These are phyloP conservation scores for Choreutis nemorana DNA, from an alignment of 2,888 invertebrate species.

Conservation along the genomic window DNA sequence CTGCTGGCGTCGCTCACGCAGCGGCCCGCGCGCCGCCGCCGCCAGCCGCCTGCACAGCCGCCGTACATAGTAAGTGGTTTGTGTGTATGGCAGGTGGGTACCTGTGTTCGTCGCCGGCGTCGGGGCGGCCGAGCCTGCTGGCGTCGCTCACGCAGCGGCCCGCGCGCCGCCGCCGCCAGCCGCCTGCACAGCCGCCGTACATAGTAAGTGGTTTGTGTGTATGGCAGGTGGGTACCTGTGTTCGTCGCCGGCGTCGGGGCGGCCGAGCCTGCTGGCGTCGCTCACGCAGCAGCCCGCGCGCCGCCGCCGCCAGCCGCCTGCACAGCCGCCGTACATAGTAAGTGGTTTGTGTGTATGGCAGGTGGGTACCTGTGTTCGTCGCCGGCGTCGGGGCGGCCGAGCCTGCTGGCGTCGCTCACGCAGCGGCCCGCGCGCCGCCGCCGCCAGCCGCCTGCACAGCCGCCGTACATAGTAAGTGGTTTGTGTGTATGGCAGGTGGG, in stretches of 20 bases:
- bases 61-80: too few relatives aligned
- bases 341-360: too few relatives aligned
- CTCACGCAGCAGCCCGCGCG: conserved; percentile 51
- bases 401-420: conserved; percentile 30
- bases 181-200: too few relatives aligned
- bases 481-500: too few relatives aligned
- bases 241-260: conserved; percentile 19
- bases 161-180: conserved; percentile 64
- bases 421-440: conserved; percentile 58
- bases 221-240: too few relatives aligned
- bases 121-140: conserved; percentile 26
- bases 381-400: conserved; percentile 21
- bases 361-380: too few relatives aligned
- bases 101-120: too few relatives aligned
- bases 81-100: too few relatives aligned
- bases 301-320: conserved; percentile 64
- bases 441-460: conserved; percentile 63
- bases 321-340: too few relatives aligned
- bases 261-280: conserved; percentile 27
- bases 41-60: conserved; percentile 65
- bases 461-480: too few relatives aligned
- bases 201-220: too few relatives aligned
- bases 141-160: conserved; percentile 35
- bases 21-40: conserved; percentile 59
- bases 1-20: conserved; percentile 33